Percentiles rank a stretch among this genome's conserved stretches.
Evolutionary conservation across 2,113 vertebrate genomes (phyloP).

Genomic region (Xyrauchen texanus): DNA sequence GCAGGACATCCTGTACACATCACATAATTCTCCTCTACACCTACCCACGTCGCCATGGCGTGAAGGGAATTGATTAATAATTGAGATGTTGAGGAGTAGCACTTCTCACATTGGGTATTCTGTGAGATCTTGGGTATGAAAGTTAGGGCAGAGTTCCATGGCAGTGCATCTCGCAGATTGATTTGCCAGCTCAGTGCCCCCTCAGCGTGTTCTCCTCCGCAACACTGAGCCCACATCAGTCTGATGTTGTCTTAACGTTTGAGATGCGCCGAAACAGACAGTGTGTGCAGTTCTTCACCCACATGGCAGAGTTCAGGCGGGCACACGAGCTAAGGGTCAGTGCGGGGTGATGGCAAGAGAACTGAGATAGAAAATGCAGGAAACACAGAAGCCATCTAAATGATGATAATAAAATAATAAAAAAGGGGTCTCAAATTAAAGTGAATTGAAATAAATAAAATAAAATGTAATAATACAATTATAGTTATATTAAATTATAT

Average conservation of each 20-base stretch:
- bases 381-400: background rate
- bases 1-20: background rate
- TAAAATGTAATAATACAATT: too few relatives aligned
- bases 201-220: background rate
- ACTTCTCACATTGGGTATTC: conserved; percentile 15
- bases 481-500: too few relatives aligned
- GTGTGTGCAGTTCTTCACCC: conserved; percentile 4
- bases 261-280: background rate
- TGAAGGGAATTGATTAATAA: conserved; percentile 48
- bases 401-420: background rate
- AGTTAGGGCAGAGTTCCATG: background rate
- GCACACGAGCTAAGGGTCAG: background rate
- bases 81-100: conserved; percentile 33
- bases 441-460: too few relatives aligned
- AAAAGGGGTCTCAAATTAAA: too few relatives aligned
- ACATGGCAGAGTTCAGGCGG: background rate
- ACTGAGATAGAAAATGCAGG: background rate
- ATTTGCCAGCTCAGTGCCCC: conserved; percentile 18
- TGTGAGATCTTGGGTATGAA: conserved; percentile 20
- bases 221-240: conserved; percentile 29
- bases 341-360: background rate
- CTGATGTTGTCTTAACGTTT: conserved; percentile 18
- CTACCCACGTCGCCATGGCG: conserved; percentile 20
- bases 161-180: background rate
- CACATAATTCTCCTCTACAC: conserved; percentile 8